Base-by-base conservation (phyloP, 2,113 vertebrate genomes). In the Paraplagusia blochii region DNA sequence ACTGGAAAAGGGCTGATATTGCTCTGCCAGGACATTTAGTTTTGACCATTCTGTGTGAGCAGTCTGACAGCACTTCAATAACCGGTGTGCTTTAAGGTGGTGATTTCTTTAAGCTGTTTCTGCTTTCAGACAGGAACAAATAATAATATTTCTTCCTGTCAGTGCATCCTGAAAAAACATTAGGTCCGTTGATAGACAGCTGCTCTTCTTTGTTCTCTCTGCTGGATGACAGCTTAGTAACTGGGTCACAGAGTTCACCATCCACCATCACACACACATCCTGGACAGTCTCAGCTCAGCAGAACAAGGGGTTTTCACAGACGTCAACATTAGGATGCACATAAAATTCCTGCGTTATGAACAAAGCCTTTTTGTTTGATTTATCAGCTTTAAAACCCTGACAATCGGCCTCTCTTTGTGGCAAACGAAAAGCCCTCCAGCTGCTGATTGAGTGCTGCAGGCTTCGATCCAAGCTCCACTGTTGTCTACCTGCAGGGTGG, bases 141-240 rank as follows among this genome's bases (percentile, higher is more conserved):
- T 73, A 70, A 33, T 68, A 19, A 34, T 18, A 51, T 44, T 61
- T n/a, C 34, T 51, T 50, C 53, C 72, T 64, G 69, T 66, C 76
- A 61, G 62, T 66, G 51, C 51, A 44, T 46, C 46, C 65, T 69
- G 58, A 58, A 58, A 79, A 73, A 60, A 54, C 72, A 29, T 60
- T 42, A 16, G 35, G 52, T 51, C 64, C 65, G 47, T 77, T 85
- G 83, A 88, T 72, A 45, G 85, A 77, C 84, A 85, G 79, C 81
- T 81, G 80, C 75, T 72, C 45, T 49, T 85, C 83, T 86, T 88
- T 85, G 83, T 86, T 82, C 79, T 51, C 68, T 63, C 56, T 57
- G 66, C 55, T 76, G 63, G 68, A 83, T 73, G 77, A 77, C 81
- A 58, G 83, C 73, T 81, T 78, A 77, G 68, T 81, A 88, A 81